Percentiles rank a stretch among this genome's conserved stretches.
Evolutionary conservation across 2,888 invertebrate genomes (phyloP).

Genomic region (Hyppa rectilinea): DNA sequence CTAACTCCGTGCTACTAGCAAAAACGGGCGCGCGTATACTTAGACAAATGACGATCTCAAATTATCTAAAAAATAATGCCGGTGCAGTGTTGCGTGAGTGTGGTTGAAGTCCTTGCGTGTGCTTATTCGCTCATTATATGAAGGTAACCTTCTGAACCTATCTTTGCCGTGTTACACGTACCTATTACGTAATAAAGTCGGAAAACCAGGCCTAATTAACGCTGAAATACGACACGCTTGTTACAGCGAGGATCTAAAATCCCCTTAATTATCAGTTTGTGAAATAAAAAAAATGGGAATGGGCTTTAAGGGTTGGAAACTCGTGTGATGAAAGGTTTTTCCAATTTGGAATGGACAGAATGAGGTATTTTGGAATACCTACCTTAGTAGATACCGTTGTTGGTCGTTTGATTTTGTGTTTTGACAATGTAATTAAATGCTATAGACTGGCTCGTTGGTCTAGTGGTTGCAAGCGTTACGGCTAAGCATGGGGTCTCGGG

Average conservation of each 20-base stretch:
- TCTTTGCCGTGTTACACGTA: slow-evolving; percentile 23
- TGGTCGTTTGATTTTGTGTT: background rate
- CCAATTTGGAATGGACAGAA: slow-evolving; percentile 34
- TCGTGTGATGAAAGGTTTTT: slow-evolving; percentile 55
- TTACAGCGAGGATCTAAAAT: slow-evolving; percentile 60
- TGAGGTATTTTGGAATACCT: slow-evolving; percentile 25
- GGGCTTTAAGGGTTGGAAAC: slow-evolving; percentile 32
- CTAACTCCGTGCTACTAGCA: background rate
- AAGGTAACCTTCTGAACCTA: slow-evolving; percentile 10
- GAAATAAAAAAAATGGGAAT: slow-evolving; percentile 58
- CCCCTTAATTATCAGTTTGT: slow-evolving; percentile 60
- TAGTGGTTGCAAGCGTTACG: too few relatives aligned
- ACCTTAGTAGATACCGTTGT: background rate
- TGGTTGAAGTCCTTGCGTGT: too few relatives aligned
- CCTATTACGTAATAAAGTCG: slow-evolving; percentile 69
- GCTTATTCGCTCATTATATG: background rate
- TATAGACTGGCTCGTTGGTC: too few relatives aligned
- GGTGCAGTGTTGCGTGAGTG: too few relatives aligned
- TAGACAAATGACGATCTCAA: background rate
- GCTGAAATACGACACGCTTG: slow-evolving; percentile 72
- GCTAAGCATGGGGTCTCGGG: too few relatives aligned
- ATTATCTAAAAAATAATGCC: background rate
- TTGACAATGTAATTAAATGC: background rate
- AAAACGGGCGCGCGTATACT: background rate
- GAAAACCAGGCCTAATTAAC: slow-evolving; percentile 77